Evolutionary conservation across 2,888 invertebrate species (phyloP).

Genomic region (Zygothrica quintamaculata): DNA sequence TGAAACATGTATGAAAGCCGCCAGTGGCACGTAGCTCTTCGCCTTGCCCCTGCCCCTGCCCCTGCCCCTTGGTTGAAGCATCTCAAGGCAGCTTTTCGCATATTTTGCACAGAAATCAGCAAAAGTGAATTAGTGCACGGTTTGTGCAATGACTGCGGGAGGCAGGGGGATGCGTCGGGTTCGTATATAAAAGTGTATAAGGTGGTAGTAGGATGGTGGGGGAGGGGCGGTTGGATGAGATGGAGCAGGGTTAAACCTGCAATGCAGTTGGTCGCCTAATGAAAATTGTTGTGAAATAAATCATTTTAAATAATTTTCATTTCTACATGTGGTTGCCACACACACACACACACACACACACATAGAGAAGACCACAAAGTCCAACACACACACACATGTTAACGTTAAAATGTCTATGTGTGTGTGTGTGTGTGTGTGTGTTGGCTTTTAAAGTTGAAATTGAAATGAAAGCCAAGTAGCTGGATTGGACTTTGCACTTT

Average conservation of each 20-base stretch:
- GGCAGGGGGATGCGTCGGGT: not conserved
- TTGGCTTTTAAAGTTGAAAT: slow-evolving; percentile 69
- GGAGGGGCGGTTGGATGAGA: not conserved
- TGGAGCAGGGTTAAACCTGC: slow-evolving; percentile 46
- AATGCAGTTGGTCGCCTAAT: slow-evolving; percentile 71
- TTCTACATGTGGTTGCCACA: slow-evolving; percentile 61
- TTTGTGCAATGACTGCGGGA: not conserved
- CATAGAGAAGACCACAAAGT: not conserved
- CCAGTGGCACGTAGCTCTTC: slow-evolving; percentile 25
- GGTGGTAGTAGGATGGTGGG: not conserved
- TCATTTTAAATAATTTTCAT: slow-evolving; percentile 78
- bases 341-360: slow-evolving; percentile 32
- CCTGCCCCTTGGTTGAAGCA: slow-evolving; percentile 8
- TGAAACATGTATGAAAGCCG: slow-evolving; percentile 64
- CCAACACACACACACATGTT: slow-evolving; percentile 10
- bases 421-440: too few species aligned
- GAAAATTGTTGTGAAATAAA: slow-evolving; percentile 79
- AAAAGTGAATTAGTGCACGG: slow-evolving; percentile 75
- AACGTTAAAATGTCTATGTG: too few species aligned
- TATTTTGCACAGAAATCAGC: slow-evolving; percentile 68
- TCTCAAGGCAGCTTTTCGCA: slow-evolving; percentile 65
- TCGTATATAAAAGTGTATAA: not conserved
- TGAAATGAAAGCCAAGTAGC: slow-evolving; percentile 78
- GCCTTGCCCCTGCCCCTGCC: not conserved
- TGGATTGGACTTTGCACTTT: slow-evolving; percentile 77